A percentile compares a stretch with the other conserved stretches of the same genome.
phyloP scores from a whole-genome alignment of 2,888 invertebrate genomes.

The Rhamnusium bicolor region DNA sequence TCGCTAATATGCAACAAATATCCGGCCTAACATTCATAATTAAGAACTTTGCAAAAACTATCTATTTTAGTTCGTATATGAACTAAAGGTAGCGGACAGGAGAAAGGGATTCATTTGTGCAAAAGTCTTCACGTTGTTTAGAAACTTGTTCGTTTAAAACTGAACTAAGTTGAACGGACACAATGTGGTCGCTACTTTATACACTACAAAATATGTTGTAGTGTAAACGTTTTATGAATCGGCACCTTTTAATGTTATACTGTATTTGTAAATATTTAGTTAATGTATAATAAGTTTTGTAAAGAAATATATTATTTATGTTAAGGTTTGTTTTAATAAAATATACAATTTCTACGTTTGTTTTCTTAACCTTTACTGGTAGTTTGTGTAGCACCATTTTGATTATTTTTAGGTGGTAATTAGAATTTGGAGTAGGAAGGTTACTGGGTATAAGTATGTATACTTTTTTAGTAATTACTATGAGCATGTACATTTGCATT shows the following conservation, averaged over 20 bases:
- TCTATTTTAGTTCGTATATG: no score
- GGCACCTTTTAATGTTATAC: not conserved
- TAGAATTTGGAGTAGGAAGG: constrained; percentile 20
- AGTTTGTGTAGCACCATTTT: constrained; percentile 7
- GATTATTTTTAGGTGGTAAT: constrained; percentile 22
- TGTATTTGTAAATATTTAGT: constrained; percentile 31
- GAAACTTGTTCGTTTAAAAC: no score
- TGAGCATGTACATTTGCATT: constrained; percentile 2
- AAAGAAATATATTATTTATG: constrained; percentile 31
- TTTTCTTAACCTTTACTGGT: constrained; percentile 10
- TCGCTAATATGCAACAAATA: no score
- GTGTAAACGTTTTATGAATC: not conserved
- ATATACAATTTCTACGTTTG: constrained; percentile 16
- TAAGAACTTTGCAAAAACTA: no score
- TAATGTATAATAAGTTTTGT: constrained; percentile 27
- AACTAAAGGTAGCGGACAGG: no score
- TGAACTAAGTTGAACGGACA: not conserved
- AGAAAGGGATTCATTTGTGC: no score
- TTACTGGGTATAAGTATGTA: constrained; percentile 18
- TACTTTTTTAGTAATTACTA: constrained; percentile 1
- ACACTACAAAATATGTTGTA: not conserved
- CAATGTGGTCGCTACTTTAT: not conserved
- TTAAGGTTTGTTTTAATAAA: constrained; percentile 26
- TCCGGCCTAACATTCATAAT: no score
- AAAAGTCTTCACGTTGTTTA: no score